Evolutionary conservation across 2,888 invertebrate species (phyloP).

Genomic region (Spisula solida): DNA sequence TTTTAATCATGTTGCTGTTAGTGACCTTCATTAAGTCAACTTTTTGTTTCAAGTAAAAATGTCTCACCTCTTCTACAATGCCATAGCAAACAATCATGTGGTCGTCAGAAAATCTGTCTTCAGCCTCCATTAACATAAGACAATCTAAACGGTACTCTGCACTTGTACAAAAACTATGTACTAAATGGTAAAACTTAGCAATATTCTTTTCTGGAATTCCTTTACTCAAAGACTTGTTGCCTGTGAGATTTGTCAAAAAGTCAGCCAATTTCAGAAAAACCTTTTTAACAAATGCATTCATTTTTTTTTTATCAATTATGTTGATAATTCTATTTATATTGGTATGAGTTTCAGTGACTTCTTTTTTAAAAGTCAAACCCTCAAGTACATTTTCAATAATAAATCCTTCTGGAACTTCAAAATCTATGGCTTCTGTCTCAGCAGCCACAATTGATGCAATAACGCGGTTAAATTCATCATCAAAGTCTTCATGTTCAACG

Average conservation of each 20-base stretch:
- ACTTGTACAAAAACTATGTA: slow-evolving; percentile 24
- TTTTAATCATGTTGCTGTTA: neutral
- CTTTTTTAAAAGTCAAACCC: neutral
- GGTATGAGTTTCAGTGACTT: slow-evolving; percentile 10
- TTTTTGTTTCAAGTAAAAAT: slow-evolving; percentile 37
- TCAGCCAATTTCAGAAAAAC: neutral
- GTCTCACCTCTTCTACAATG: slow-evolving; percentile 34
- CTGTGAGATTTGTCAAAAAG: neutral
- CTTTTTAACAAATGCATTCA: slow-evolving; percentile 19
- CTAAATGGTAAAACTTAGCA: neutral
- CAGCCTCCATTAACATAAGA: slow-evolving; percentile 26
- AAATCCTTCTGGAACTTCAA: slow-evolving; percentile 34
- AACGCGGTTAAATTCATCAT: slow-evolving; percentile 25
- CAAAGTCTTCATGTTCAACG: neutral
- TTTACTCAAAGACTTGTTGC: neutral
- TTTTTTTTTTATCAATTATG: neutral
- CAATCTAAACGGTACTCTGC: slow-evolving; percentile 31
- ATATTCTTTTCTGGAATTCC: slow-evolving; percentile 35
- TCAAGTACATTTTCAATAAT: neutral
- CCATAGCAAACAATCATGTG: slow-evolving; percentile 38
- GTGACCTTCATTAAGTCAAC: neutral
- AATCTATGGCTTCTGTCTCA: slow-evolving; percentile 2
- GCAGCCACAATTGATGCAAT: neutral
- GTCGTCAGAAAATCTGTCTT: slow-evolving; percentile 12
- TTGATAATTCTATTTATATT: slow-evolving; percentile 25